These are phyloP conservation scores for Bos taurus DNA, from an alignment of 2,113 vertebrate species.

Conservation along the genomic window DNA sequence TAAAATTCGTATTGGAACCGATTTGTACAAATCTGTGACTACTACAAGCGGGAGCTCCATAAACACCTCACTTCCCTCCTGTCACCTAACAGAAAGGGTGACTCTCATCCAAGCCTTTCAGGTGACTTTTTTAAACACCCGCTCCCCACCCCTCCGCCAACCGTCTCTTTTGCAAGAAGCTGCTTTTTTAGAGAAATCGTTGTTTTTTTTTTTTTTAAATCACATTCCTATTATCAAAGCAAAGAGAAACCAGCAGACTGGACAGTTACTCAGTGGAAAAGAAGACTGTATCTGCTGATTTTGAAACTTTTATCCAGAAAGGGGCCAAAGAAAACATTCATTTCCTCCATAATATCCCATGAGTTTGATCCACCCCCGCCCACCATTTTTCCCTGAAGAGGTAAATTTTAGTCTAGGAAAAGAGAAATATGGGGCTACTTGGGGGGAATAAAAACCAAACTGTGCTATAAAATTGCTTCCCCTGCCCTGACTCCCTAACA, in stretches of 20 bases:
- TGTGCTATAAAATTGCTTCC: background rate
- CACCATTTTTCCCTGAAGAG: constrained; percentile 41
- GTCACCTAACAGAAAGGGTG: background rate
- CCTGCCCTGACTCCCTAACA: background rate
- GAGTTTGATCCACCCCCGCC: constrained; percentile 7
- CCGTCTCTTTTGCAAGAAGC: constrained; percentile 2
- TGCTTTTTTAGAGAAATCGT: background rate
- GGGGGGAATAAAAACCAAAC: background rate
- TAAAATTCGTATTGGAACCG: background rate
- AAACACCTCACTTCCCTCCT: background rate
- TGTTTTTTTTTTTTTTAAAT: constrained; percentile 36
- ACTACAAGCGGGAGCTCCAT: background rate
- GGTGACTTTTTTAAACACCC: background rate
- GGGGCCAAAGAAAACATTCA: constrained; percentile 57
- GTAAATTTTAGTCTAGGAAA: constrained; percentile 44
- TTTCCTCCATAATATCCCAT: constrained; percentile 45
- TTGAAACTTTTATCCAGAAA: constrained; percentile 42
- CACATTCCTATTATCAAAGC: constrained; percentile 31
- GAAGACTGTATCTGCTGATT: constrained; percentile 45
- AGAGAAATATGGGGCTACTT: background rate
- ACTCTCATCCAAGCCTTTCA: background rate
- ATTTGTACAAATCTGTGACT: background rate
- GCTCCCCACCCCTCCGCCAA: too few relatives aligned
- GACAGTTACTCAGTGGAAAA: background rate
- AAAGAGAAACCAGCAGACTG: constrained; percentile 22